Percentiles rank a stretch among this genome's conserved stretches.
Conservation (phyloP, 1,140 invertebrate species). For the Drosophila grimshawi region DNA sequence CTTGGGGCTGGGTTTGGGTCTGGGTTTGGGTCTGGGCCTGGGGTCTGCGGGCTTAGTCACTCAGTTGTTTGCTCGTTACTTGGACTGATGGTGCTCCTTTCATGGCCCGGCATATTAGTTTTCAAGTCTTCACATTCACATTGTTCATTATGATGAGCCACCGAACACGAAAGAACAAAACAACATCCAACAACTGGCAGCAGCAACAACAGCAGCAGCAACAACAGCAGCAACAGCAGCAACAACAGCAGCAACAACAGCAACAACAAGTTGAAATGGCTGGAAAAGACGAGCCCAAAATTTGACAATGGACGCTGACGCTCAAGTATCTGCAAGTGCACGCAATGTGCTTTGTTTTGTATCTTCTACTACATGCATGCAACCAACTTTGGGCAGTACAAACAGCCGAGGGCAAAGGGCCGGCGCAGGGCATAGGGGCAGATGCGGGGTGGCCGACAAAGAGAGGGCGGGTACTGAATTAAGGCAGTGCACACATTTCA, state of each 20-base stretch:
- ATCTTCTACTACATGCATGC: constrained; percentile 40
- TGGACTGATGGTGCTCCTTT: constrained; percentile 38
- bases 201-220: constrained; percentile 21
- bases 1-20: not conserved
- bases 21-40: not conserved
- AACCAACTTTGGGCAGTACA: constrained; percentile 22
- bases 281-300: constrained; percentile 37
- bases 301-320: constrained; percentile 52
- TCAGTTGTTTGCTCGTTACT: constrained; percentile 45
- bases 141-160: constrained; percentile 62
- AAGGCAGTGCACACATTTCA: constrained; percentile 71
- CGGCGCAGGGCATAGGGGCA: constrained; percentile 7
- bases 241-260: constrained; percentile 14
- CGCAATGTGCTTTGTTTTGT: constrained; percentile 49
- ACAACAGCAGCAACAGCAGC: constrained; percentile 36
- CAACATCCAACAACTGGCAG: not conserved
- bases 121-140: constrained; percentile 57
- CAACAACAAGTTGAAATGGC: constrained; percentile 6
- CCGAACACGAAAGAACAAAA: constrained; percentile 42
- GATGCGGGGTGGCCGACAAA: constrained; percentile 7
- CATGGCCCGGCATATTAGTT: constrained; percentile 70
- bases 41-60: constrained; percentile 72
- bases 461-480: constrained; percentile 47
- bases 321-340: constrained; percentile 58
- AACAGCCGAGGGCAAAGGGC: constrained; percentile 19